Percentiles rank a stretch among this genome's conserved stretches.
phyloP scores from a whole-genome alignment of 64 coral and sea anemone species.

The Dendrophyllia cribrosa region DNA sequence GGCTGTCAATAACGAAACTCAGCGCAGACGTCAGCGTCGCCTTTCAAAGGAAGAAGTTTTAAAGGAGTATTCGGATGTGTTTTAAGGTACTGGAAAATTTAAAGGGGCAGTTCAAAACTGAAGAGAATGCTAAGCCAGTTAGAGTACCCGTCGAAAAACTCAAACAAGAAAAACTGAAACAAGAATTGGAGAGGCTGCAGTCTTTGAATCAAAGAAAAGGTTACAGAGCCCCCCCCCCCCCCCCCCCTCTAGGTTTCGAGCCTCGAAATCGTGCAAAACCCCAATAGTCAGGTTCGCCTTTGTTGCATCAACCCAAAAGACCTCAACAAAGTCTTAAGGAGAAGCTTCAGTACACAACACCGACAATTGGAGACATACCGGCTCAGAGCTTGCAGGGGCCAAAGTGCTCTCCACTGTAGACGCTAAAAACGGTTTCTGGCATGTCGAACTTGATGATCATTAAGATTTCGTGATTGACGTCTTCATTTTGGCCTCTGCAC shows the following conservation, averaged over 20 bases:
- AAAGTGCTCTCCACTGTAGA: constrained; percentile 4
- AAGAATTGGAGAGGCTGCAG: constrained; percentile 30
- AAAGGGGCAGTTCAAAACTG: constrained; percentile 12
- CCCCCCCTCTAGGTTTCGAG: constrained; percentile 14
- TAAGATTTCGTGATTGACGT: neutral
- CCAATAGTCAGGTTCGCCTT: constrained; percentile 20
- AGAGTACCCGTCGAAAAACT: constrained; percentile 32
- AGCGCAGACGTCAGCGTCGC: neutral
- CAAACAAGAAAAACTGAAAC: constrained; percentile 41
- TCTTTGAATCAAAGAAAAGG: neutral
- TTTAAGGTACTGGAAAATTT: constrained; percentile 37
- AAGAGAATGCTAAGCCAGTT: constrained; percentile 23
- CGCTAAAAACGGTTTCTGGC: constrained; percentile 10
- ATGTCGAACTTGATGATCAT: neutral
- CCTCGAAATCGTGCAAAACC: constrained; percentile 12
- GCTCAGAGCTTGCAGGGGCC: neutral
- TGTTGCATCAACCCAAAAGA: neutral
- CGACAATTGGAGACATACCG: neutral
- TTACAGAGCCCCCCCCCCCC: neutral
- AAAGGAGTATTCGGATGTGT: constrained; percentile 29
- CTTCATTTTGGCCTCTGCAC: neutral
- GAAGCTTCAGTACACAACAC: neutral
- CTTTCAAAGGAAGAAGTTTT: neutral
- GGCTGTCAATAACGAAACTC: neutral
- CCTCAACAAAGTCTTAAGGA: neutral